Base-by-base conservation (phyloP, 2,888 invertebrate genomes). In the Euspilapteryx auroguttella region DNA sequence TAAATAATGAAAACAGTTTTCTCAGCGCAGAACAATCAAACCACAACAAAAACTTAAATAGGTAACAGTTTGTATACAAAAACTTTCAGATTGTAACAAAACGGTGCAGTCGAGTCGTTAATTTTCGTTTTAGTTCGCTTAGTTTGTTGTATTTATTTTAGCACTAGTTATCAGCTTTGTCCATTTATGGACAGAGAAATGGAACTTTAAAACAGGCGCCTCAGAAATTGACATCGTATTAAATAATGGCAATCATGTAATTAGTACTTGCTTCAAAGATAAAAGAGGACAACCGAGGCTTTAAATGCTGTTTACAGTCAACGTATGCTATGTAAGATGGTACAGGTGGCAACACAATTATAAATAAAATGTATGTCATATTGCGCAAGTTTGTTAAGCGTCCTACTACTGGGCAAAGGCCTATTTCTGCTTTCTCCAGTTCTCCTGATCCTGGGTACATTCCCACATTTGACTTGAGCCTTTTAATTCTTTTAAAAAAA, bases 221-320 rank as follows among this genome's bases (percentile, higher is more conserved):
- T 41, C 59, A 49, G 48, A 46, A 66, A 66, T 66, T 66, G 59
- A 65, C 64, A 62, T 62, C 62, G 64, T 63, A 64, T 64, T 59
- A 62, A 59, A 66, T 66, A 71, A 71, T 69, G n/a, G n/a, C n/a
- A n/a, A 65, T 68, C 59, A 59, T 66, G 61, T 66, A 69, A 71
- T 71, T 71, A 69, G 58, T 62, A 59, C 65, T 55, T 56, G 64
- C 56, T 49, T 51, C 61, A 55, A 59, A 68, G 68, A 68, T 65
- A 66, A 64, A 56, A 52, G 46, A 59, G 55, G 64, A 61, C 63
- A 57, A 56, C 55, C 55, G 43, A 57, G 62, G 65, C 65, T 63
- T 65, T 62, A 64, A 66, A 71, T 59, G 63, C 62, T 66, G 68
- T 68, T 69, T 69, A 65, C 59, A 65, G 55, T 57, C 59, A 49